Evolutionary conservation across 2,113 vertebrate genomes (phyloP).

Genomic region (Nothocercus nigrocapillus): DNA sequence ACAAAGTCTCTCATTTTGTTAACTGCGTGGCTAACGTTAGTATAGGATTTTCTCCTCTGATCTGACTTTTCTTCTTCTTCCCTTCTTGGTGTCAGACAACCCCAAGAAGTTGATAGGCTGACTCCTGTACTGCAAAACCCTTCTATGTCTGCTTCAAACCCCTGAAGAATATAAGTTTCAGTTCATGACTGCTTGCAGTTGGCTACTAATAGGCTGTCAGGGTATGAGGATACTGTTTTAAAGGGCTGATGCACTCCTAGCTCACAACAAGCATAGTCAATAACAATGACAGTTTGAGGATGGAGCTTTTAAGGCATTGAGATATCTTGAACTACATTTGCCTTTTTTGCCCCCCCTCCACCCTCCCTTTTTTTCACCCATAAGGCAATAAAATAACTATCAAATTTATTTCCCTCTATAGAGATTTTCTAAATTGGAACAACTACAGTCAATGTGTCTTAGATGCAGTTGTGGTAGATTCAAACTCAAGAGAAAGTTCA

Average conservation of each 20-base stretch:
- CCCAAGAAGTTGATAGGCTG: background rate
- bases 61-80: background rate
- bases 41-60: background rate
- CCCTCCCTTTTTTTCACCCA: background rate
- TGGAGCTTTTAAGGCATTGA: background rate
- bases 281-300: background rate
- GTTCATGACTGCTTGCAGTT: background rate
- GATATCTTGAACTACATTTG: background rate
- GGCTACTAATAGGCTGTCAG: background rate
- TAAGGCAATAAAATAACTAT: background rate
- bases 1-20: background rate
- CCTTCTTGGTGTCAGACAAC: too few species aligned
- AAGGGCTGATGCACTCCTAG: background rate
- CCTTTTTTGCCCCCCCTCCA: background rate
- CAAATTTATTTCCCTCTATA: background rate
- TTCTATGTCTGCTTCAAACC: background rate
- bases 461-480: slow-evolving; percentile 1
- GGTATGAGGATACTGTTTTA: background rate
- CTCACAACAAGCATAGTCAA: background rate
- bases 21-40: background rate
- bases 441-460: background rate
- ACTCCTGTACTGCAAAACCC: background rate
- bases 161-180: background rate
- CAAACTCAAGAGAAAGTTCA: background rate
- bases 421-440: background rate